phyloP scores from a whole-genome alignment of 2,888 invertebrate species.

The Coleophora flavipennella region DNA sequence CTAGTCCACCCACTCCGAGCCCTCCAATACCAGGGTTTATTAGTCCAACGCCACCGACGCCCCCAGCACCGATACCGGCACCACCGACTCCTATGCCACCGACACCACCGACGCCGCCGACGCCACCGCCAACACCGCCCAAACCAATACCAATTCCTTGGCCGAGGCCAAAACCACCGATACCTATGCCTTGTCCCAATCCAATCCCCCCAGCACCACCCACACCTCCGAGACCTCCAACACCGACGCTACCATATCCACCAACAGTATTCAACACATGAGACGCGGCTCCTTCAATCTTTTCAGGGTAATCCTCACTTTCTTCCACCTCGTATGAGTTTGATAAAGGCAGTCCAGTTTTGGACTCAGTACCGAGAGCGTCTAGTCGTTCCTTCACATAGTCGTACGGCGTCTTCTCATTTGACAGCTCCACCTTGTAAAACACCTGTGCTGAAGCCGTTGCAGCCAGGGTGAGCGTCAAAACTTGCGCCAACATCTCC shows the following conservation, averaged over 20 bases:
- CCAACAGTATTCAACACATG: conserved; percentile 47
- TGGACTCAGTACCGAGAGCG: conserved; percentile 38
- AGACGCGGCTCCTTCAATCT: conserved; percentile 57
- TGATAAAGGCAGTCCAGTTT: conserved; percentile 51
- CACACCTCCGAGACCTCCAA: conserved; percentile 24
- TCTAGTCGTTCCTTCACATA: conserved; percentile 57
- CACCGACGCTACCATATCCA: conserved; percentile 35
- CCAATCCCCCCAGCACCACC: conserved; percentile 22
- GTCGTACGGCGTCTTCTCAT: conserved; percentile 61
- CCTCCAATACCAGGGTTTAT: conserved; percentile 45
- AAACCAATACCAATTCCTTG: conserved; percentile 21
- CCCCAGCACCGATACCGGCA: conserved; percentile 26
- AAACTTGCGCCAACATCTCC: conserved; percentile 46
- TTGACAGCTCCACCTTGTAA: conserved; percentile 43
- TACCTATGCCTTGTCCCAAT: conserved; percentile 20
- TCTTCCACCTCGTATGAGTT: conserved; percentile 73
- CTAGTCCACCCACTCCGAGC: conserved; percentile 39
- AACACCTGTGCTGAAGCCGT: conserved; percentile 34
- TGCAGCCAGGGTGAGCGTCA: conserved; percentile 35
- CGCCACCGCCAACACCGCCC: conserved; percentile 22
- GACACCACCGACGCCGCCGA: conserved; percentile 29
- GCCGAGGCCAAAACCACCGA: conserved; percentile 20
- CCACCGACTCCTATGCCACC: conserved; percentile 23
- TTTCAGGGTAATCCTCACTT: conserved; percentile 71
- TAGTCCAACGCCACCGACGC: conserved; percentile 33